These are phyloP conservation scores for Ellobium chinense DNA, from an alignment of 2,888 invertebrate genomes.

Conservation along the genomic window DNA sequence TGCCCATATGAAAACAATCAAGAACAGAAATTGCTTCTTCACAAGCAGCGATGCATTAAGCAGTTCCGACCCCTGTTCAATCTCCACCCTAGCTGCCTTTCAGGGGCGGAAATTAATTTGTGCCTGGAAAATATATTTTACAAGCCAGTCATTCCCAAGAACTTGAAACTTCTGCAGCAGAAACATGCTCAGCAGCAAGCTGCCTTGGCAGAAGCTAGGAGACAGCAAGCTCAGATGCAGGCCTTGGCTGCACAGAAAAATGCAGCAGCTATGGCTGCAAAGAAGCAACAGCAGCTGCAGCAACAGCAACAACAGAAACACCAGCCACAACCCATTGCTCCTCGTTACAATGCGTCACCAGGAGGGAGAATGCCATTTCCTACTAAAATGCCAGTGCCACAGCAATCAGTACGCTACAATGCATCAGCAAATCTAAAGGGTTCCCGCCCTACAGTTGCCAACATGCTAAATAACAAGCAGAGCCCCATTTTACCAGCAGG, in stretches of 20 bases:
- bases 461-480: constrained; percentile 32
- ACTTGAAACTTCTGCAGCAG: constrained; percentile 39
- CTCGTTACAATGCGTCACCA: background rate
- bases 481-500: background rate
- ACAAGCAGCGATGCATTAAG: constrained; percentile 91
- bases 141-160: constrained; percentile 52
- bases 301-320: constrained; percentile 10
- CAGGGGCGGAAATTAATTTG: constrained; percentile 68
- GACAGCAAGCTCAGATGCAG: constrained; percentile 37
- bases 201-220: constrained; percentile 40
- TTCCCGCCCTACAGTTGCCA: constrained; percentile 35
- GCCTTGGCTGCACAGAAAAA: constrained; percentile 42
- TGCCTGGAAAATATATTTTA: constrained; percentile 71
- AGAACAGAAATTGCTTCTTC: constrained; percentile 92
- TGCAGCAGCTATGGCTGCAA: constrained; percentile 35
- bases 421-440: background rate
- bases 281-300: constrained; percentile 29
- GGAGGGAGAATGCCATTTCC: background rate
- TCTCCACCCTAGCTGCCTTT: constrained; percentile 83
- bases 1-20: constrained; percentile 97
- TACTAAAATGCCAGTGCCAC: constrained; percentile 7
- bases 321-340: background rate
- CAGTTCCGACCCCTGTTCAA: constrained; percentile 93
- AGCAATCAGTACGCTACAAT: constrained; percentile 35
- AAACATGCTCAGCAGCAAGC: constrained; percentile 43